Evolutionary conservation across 2,888 invertebrate species (phyloP), one percentile per base, ranked within the genome.

Genomic region (Eristalis tenax): DNA sequence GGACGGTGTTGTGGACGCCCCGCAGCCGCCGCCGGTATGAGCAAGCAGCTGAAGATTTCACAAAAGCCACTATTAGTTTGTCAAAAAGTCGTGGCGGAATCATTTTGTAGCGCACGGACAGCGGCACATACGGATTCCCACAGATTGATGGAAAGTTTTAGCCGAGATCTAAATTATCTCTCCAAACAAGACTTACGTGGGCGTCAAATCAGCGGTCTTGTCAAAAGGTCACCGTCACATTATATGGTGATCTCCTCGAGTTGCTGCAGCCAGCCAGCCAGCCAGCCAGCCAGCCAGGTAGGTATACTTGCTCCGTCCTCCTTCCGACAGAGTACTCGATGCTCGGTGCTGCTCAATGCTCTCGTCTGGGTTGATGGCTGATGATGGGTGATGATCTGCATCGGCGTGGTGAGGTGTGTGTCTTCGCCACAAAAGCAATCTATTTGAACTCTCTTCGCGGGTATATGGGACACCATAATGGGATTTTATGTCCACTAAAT

Each of bases 171-270:
- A 83, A 87, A 83, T 87, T 87, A 87, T 87, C 83, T 87, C 63
- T 80, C 76, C 87, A 79, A 87, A 87, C 83, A 87, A 87, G 87
- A 83, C 63, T 73, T 83, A 80, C 76, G 87, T 87, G 87, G 87
- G 87, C 87, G 87, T 87, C 83, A 83, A 87, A 87, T 87, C 83
- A 83, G 83, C 87, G 87, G 76, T 87, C 87, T 87, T 87, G 87
- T 87, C 87, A 87, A 87, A 87, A 87, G 87, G 87, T 87, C 87
- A 83, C 87, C 83, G 83, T 87, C 83, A 87, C 87, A 79, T 83
- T 87, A 83, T 76, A 71, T 70, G 75, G 75, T 79, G 87, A 83
- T 87, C 83, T 83, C 75, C 4, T 59, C 59, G 23, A 50, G 50
- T 18, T 50, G 18, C 59, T 59, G 59, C 26, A 59, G 59, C 11